Percentiles rank a stretch among this genome's conserved stretches.
phyloP scores from a whole-genome alignment of 2,113 vertebrate species.

The Poeciliopsis turrubarensis region DNA sequence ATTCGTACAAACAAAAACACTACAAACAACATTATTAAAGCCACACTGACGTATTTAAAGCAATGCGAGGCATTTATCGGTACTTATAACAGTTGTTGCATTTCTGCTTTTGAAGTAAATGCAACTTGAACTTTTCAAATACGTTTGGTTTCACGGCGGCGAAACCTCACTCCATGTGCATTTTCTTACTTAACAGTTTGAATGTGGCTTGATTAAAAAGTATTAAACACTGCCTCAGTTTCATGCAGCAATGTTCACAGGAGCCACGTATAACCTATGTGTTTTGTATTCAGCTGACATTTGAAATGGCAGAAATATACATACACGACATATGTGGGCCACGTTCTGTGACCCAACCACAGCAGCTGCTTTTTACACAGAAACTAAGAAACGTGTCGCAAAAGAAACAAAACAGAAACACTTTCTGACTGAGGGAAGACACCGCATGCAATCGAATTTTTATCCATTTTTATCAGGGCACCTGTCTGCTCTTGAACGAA shows the following conservation, averaged over 20 bases:
- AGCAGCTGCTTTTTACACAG: constrained; percentile 15
- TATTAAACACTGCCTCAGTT: constrained; percentile 13
- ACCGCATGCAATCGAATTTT: not conserved
- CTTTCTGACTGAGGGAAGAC: not conserved
- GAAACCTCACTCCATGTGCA: not conserved
- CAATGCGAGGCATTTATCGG: too few relatives aligned
- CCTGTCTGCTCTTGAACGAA: not conserved
- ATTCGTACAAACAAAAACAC: too few relatives aligned
- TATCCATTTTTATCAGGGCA: not conserved
- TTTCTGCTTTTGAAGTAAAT: too few relatives aligned
- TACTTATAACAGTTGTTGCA: too few relatives aligned
- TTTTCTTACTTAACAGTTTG: constrained; percentile 1
- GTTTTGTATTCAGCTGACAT: constrained; percentile 54
- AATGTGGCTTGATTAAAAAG: not conserved
- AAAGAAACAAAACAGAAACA: not conserved
- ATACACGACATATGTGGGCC: constrained; percentile 21
- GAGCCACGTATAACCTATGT: constrained; percentile 9
- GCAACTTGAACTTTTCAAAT: too few relatives aligned
- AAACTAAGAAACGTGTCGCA: not conserved
- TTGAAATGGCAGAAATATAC: constrained; percentile 38
- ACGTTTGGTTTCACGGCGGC: not conserved
- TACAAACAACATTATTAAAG: too few relatives aligned
- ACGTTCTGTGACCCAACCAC: constrained; percentile 18
- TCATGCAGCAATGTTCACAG: constrained; percentile 11
- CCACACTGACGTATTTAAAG: too few relatives aligned